Evolutionary conservation across 2,113 vertebrate genomes (phyloP).

Genomic region (Oncorhynchus clarkii): DNA sequence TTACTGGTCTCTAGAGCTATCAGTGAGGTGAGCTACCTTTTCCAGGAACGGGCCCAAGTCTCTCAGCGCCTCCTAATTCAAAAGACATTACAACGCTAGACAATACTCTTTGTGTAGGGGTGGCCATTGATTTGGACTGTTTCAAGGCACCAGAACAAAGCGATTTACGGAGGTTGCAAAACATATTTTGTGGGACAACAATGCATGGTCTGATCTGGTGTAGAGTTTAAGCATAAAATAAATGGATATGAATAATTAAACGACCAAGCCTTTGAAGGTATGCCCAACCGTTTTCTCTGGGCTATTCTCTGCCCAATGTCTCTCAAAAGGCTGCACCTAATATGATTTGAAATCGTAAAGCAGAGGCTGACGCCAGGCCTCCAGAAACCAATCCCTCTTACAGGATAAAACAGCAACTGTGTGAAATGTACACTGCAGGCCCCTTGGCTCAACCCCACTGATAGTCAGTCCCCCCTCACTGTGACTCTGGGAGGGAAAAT

Average conservation of each 20-base stretch:
- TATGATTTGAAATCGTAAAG: conserved; percentile 70
- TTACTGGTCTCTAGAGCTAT: conserved; percentile 63
- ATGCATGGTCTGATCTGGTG: conserved; percentile 66
- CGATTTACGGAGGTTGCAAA: conserved; percentile 72
- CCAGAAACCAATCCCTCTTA: conserved; percentile 70
- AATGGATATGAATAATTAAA: conserved; percentile 71
- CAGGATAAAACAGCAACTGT: conserved; percentile 63
- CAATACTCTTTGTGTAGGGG: conserved; percentile 70
- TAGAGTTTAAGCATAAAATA: conserved; percentile 65
- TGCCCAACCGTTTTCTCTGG: conserved; percentile 53
- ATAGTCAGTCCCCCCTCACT: conserved; percentile 35
- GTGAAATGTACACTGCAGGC: conserved; percentile 60
- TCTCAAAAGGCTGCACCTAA: conserved; percentile 68
- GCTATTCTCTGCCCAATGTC: conserved; percentile 57
- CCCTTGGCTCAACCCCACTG: conserved; percentile 38
- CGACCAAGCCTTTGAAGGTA: conserved; percentile 60
- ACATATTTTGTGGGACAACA: conserved; percentile 64
- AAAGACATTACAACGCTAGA: conserved; percentile 68
- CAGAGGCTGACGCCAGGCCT: conserved; percentile 63
- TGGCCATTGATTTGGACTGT: conserved; percentile 66
- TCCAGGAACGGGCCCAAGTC: conserved; percentile 55
- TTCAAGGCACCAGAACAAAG: conserved; percentile 67
- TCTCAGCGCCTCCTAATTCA: conserved; percentile 66
- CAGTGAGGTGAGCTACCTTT: conserved; percentile 51
- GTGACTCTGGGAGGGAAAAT: conserved; percentile 35